Evolutionary conservation across 2,797 vertebrate species (phyloP).

Genomic region (Triplophysa yarkandensis): DNA sequence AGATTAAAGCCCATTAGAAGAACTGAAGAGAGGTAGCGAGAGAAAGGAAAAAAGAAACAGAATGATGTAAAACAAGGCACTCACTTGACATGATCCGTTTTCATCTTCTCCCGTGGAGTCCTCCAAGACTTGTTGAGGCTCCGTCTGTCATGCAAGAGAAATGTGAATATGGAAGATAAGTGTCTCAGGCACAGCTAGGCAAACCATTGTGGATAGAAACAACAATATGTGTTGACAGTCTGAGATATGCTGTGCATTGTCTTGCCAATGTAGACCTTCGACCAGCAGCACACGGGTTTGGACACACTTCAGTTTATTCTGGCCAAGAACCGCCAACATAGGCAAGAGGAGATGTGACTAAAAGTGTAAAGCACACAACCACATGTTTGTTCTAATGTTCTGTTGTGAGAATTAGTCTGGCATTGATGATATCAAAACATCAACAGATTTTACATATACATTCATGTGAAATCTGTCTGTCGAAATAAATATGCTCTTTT

Average conservation of each 20-base stretch:
- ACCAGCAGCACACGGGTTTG: background rate
- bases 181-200: background rate
- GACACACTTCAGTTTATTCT: constrained; percentile 9
- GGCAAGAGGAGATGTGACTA: background rate
- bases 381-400: background rate
- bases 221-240: constrained; percentile 15
- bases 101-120: constrained; percentile 75
- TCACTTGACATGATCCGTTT: constrained; percentile 66
- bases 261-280: background rate
- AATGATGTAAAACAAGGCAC: constrained; percentile 42
- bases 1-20: constrained; percentile 22
- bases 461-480: too few relatives aligned
- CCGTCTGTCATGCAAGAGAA: constrained; percentile 44
- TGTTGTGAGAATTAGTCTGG: background rate
- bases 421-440: background rate
- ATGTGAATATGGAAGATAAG: constrained; percentile 19
- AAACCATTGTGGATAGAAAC: background rate
- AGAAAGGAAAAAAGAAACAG: background rate
- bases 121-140: constrained; percentile 57
- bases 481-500: background rate
- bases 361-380: background rate
- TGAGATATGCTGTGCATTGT: background rate
- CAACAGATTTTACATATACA: background rate
- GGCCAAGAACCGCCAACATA: background rate
- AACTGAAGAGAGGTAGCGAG: constrained; percentile 5